Percentiles rank a stretch among this genome's conserved stretches.
Evolutionary conservation across 92 coral and sea anemone species (phyloP).

Genomic region (Metridium senile): DNA sequence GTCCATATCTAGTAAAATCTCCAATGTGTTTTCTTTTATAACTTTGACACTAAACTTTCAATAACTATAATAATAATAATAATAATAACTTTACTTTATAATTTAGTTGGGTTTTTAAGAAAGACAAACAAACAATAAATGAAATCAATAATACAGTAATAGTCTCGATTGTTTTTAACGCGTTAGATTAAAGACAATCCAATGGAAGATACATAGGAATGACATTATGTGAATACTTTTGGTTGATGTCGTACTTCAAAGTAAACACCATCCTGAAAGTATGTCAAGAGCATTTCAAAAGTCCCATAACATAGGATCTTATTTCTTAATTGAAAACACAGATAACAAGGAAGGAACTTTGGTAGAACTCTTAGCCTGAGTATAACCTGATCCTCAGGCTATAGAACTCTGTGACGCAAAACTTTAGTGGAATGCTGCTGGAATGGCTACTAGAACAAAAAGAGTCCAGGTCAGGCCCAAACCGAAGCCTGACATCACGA

Average conservation of each 20-base stretch:
- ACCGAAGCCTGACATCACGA: not conserved
- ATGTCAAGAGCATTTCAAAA: conserved; percentile 12
- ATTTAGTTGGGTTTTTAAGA: too few relatives aligned
- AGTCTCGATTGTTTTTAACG: not conserved
- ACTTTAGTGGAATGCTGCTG: not conserved
- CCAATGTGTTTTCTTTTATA: not conserved
- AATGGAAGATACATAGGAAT: not conserved
- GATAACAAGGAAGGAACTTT: conserved; percentile 5
- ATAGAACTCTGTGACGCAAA: not conserved
- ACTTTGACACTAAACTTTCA: too few relatives aligned
- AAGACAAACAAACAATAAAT: not conserved
- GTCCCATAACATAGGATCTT: conserved; percentile 15
- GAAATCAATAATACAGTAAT: too few relatives aligned
- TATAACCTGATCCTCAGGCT: too few relatives aligned
- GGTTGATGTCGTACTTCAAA: not conserved
- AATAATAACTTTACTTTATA: too few relatives aligned
- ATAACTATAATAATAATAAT: too few relatives aligned
- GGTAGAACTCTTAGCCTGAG: too few relatives aligned
- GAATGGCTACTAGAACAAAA: conserved; percentile 6
- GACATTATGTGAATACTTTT: not conserved
- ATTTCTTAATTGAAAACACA: conserved; percentile 25
- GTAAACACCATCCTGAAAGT: not conserved
- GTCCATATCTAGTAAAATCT: not conserved
- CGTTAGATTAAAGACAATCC: not conserved
- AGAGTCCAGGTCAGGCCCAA: conserved; percentile 11